Evolutionary conservation across 2,888 invertebrate genomes (phyloP), one percentile per base, ranked within the genome.

Genomic region (Andrena hattorfiana): DNA sequence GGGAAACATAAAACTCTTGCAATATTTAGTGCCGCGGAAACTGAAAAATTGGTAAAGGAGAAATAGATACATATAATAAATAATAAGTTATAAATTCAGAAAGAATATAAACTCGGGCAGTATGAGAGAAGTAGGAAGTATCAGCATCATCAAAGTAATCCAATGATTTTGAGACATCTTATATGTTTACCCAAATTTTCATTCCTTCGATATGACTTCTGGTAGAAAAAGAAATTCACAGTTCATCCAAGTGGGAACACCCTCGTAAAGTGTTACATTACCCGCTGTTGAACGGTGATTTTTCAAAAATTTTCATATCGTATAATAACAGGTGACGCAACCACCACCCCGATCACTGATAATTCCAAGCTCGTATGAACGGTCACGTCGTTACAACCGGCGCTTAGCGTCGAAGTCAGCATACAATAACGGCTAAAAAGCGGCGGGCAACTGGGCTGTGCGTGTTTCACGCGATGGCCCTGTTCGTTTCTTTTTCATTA

Each of bases 401-500:
- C 63, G 56, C 66, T 82, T 74, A 26, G 56, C 13, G n/a, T 30
- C 70, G 70, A 78, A 74, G 59, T 75, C 69, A 35, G 74, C 67
- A 5, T 67, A 49, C 42, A 54, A 74, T 74, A 78, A 71, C 67
- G 70, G 62, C 49, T 69, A 56, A 73, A 81, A 73, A 23, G 77
- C 26, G 30, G 26, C 30, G 68, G 6, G 49, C 16, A 62, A 28
- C 30, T 7, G n/a, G 20, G 16, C 42, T 26, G 35, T 77, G 70
- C 83, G 71, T 81, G 83, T 59, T 60, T 59, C 81, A 75, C 74
- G 77, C 81, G 74, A 77, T 71, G 77, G 75, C 77, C 64, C 42
- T 51, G 63, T 30, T 66, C 59, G 30, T 67, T 69, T 56, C 20
- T 62, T 69, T 64, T 68, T 77, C 56, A 63, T 72, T 66, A 32